Percentiles rank a stretch among this genome's conserved stretches.
Evolutionary conservation across 2,888 invertebrate species (phyloP).

Genomic region (Craniophora ligustri): DNA sequence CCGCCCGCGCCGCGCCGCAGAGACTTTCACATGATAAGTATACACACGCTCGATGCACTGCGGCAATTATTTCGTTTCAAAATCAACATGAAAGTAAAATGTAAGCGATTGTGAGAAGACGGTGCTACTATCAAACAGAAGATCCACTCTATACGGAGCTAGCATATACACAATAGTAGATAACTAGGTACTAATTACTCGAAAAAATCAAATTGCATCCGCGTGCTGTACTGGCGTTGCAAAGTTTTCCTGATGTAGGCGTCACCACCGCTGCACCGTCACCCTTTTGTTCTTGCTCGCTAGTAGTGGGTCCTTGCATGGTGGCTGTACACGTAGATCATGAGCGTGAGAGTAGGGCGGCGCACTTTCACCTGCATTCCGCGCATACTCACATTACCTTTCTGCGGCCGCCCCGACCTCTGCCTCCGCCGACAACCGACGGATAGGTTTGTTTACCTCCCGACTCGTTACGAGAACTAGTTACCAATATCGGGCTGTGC

Average conservation of each 20-base stretch:
- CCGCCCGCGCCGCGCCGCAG: too few species aligned
- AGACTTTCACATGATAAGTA: conserved; percentile 34
- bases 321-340: neutral
- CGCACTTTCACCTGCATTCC: conserved; percentile 54
- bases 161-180: too few species aligned
- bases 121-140: neutral
- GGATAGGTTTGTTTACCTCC: conserved; percentile 33
- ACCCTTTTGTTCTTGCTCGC: neutral
- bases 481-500: conserved; percentile 13
- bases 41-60: conserved; percentile 17
- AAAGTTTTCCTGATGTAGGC: too few species aligned
- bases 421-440: neutral
- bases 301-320: neutral
- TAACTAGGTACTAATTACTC: too few species aligned
- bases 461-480: conserved; percentile 19
- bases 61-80: conserved; percentile 11
- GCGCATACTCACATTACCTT: conserved; percentile 13
- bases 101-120: neutral
- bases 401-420: too few species aligned
- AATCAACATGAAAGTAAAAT: conserved; percentile 23
- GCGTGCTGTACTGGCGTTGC: too few species aligned
- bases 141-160: neutral
- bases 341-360: conserved; percentile 19
- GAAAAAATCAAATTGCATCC: too few species aligned
- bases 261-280: too few species aligned